Percentiles rank a stretch among this genome's conserved stretches.
phyloP scores from a whole-genome alignment of 2,113 vertebrate species.

The Mustelus asterias region DNA sequence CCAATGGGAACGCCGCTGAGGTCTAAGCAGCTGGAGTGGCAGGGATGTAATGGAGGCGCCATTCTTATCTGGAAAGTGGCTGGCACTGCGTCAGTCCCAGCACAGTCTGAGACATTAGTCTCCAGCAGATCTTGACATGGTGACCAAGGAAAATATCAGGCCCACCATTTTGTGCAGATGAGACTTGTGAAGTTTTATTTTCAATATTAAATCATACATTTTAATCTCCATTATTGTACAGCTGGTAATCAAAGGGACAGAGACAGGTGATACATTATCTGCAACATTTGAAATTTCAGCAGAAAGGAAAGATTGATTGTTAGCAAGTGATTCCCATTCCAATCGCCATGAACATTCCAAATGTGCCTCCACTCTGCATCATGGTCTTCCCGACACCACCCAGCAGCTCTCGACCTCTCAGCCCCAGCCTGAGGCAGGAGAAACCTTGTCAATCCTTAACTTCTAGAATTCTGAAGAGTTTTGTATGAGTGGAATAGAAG shows the following conservation, averaged over 20 bases:
- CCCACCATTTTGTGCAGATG: background rate
- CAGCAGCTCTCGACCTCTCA: slow-evolving; percentile 91
- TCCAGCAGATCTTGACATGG: too few species aligned
- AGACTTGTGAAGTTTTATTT: background rate
- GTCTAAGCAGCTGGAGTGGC: too few species aligned
- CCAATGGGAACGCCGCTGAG: too few species aligned
- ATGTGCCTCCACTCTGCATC: slow-evolving; percentile 96
- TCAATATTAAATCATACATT: too few species aligned
- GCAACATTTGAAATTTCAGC: too few species aligned
- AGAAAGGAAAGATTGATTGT: slow-evolving; percentile 39
- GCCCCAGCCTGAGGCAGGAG: slow-evolving; percentile 95
- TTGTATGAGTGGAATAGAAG: background rate
- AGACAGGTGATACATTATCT: too few species aligned
- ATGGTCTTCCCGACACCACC: slow-evolving; percentile 79
- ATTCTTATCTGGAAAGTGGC: background rate
- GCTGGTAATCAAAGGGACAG: too few species aligned
- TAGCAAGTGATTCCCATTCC: slow-evolving; percentile 97
- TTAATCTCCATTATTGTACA: too few species aligned
- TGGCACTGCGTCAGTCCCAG: background rate
- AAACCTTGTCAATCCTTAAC: background rate
- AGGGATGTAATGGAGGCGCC: background rate
- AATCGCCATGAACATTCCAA: slow-evolving; percentile 97
- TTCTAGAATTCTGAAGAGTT: background rate
- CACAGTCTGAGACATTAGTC: background rate
- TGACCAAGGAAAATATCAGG: too few species aligned